Percentiles rank a stretch among this genome's conserved stretches.
These are phyloP conservation scores for Trichosurus vulpecula DNA, from an alignment of 2,797 vertebrate genomes.

Conservation along the genomic window DNA sequence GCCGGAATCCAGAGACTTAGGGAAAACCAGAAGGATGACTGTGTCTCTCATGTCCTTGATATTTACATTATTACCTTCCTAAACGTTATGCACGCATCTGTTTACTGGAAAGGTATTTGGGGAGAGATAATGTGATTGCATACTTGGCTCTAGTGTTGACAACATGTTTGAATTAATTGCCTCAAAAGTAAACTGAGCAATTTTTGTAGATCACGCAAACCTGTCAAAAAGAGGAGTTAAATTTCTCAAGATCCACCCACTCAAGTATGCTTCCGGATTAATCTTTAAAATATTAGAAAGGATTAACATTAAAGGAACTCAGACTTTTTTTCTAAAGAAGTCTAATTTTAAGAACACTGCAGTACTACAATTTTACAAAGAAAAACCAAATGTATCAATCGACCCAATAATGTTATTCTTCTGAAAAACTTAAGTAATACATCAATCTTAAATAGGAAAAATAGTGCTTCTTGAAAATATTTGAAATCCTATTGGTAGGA, in stretches of 20 bases:
- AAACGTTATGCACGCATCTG: slow-evolving; percentile 7
- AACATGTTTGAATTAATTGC: background rate
- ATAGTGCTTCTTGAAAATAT: background rate
- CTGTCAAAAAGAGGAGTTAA: background rate
- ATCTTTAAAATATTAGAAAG: slow-evolving; percentile 18
- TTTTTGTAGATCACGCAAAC: slow-evolving; percentile 26
- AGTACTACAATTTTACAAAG: background rate
- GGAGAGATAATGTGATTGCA: background rate
- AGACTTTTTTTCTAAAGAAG: background rate
- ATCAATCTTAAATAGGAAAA: background rate
- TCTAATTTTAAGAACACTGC: slow-evolving; percentile 5
- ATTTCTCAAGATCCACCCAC: background rate
- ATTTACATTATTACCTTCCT: background rate
- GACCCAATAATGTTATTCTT: background rate
- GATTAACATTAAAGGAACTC: slow-evolving; percentile 11
- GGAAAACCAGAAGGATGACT: background rate
- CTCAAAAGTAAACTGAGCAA: background rate
- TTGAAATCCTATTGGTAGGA: background rate
- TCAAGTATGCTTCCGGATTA: background rate
- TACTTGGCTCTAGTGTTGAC: slow-evolving; percentile 12
- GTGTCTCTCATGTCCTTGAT: background rate
- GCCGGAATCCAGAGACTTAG: background rate
- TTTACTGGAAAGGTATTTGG: slow-evolving; percentile 2
- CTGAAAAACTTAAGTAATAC: background rate
- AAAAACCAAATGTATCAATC: background rate